These are phyloP conservation scores for Brachyptera putata DNA, from an alignment of 2,888 invertebrate genomes.

Conservation along the genomic window DNA sequence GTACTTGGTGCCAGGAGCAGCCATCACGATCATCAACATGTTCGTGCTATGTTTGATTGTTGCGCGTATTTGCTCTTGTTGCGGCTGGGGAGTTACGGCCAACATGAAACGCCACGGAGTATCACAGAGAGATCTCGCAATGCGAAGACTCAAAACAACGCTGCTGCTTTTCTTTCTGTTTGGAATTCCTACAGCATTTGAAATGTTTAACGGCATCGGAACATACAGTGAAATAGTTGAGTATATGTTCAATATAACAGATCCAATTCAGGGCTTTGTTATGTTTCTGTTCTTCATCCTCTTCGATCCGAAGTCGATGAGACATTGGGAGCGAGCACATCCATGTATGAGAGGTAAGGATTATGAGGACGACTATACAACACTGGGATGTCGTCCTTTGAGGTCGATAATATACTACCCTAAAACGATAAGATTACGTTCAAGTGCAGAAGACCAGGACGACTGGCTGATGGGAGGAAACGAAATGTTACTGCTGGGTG, in stretches of 20 bases:
- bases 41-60: background rate
- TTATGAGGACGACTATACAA: too few relatives aligned
- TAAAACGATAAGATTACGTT: too few relatives aligned
- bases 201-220: background rate
- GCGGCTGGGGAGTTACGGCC: background rate
- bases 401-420: too few relatives aligned
- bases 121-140: background rate
- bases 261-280: background rate
- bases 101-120: background rate
- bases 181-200: background rate
- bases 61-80: background rate
- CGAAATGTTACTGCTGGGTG: too few relatives aligned
- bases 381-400: too few relatives aligned
- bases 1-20: background rate
- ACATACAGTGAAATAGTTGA: background rate
- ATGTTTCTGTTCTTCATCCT: constrained; percentile 3
- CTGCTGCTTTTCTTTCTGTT: background rate
- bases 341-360: too few relatives aligned
- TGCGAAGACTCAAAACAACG: background rate
- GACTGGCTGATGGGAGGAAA: too few relatives aligned
- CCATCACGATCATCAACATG: background rate
- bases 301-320: background rate
- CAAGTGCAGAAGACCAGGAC: too few relatives aligned
- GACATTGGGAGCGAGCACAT: background rate
- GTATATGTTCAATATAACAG: background rate